These are phyloP conservation scores for Upupa epops DNA, from an alignment of 2,113 vertebrate genomes.

Conservation along the genomic window DNA sequence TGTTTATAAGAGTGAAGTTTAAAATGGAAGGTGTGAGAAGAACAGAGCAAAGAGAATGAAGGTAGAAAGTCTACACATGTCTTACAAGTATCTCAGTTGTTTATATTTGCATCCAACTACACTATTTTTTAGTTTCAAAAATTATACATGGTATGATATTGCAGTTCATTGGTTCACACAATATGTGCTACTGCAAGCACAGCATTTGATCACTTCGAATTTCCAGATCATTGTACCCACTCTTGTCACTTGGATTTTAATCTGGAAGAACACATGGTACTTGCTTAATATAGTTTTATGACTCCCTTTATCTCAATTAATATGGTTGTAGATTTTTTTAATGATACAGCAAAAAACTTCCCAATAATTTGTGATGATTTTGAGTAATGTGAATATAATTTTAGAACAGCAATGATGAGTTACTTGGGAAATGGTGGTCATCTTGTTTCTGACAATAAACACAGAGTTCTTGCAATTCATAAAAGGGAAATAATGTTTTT, in stretches of 20 bases:
- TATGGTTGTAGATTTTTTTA: not conserved
- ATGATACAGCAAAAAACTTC: not conserved
- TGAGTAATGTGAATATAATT: not conserved
- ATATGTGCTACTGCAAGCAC: not conserved
- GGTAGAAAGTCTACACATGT: not conserved
- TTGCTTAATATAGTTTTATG: not conserved
- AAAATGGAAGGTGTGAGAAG: not conserved
- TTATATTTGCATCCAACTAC: not conserved
- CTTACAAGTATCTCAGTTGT: not conserved
- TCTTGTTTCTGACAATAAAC: not conserved
- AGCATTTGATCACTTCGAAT: not conserved
- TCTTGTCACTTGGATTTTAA: not conserved
- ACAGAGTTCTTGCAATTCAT: not conserved
- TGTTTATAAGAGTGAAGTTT: not conserved
- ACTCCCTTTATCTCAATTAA: not conserved
- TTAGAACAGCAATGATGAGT: not conserved
- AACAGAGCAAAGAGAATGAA: not conserved
- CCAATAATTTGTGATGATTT: not conserved
- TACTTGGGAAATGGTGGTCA: not conserved
- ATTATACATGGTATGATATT: not conserved
- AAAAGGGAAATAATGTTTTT: slow-evolving; percentile 4
- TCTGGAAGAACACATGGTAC: not conserved
- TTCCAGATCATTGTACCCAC: not conserved
- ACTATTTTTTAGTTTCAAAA: not conserved
- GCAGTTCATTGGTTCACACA: not conserved